A percentile compares a stretch with the other conserved stretches of the same genome.
phyloP scores from a whole-genome alignment of 2,888 invertebrate genomes.

The Geotrupes spiniger region DNA sequence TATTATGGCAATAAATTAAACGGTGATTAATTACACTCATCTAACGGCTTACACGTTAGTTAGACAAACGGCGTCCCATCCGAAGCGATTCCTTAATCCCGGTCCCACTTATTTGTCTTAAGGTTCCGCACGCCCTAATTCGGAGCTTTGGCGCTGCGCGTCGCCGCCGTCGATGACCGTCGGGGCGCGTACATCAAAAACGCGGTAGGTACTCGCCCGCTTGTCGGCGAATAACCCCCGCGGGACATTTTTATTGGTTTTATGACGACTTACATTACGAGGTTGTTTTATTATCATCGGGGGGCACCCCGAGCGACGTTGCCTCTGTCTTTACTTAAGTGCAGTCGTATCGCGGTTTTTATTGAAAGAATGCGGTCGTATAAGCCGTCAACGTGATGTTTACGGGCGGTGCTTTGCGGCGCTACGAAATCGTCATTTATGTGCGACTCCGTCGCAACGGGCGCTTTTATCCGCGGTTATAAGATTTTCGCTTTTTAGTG shows the following conservation, averaged over 20 bases:
- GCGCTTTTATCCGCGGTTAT: too few relatives aligned
- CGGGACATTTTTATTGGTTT: constrained; percentile 33
- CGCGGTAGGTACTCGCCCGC: background rate
- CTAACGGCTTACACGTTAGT: constrained; percentile 5
- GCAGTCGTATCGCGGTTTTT: constrained; percentile 26
- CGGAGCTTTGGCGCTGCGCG: constrained; percentile 18
- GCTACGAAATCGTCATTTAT: too few relatives aligned
- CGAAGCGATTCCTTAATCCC: constrained; percentile 6
- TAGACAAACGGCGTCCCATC: constrained; percentile 5
- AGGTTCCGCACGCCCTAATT: background rate
- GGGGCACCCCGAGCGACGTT: constrained; percentile 29
- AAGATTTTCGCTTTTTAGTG: too few relatives aligned
- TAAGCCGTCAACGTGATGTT: too few relatives aligned
- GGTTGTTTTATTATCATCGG: constrained; percentile 33
- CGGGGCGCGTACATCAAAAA: background rate
- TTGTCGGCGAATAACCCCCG: constrained; percentile 19
- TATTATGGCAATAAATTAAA: constrained; percentile 5
- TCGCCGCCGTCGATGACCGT: background rate
- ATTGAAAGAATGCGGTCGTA: too few relatives aligned
- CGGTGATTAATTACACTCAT: constrained; percentile 5
- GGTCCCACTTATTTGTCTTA: background rate
- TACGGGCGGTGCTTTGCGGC: too few relatives aligned
- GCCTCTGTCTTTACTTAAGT: constrained; percentile 31
- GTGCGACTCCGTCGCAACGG: too few relatives aligned
- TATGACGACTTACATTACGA: constrained; percentile 33